Conservation (phyloP, 2,888 invertebrate genomes). For the Sesia apiformis region DNA sequence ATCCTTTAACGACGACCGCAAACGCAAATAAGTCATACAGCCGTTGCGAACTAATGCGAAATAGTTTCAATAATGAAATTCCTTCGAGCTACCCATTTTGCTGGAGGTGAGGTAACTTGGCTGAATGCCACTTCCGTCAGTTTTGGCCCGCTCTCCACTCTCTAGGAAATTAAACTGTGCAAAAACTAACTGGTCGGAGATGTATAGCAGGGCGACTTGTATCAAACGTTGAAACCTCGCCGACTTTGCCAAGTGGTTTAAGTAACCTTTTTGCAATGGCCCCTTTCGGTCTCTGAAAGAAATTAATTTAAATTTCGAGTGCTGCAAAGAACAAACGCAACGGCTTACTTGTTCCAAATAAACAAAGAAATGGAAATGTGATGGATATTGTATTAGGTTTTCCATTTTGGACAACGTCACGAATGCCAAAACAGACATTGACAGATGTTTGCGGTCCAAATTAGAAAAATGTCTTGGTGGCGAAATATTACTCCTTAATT, state of each 20-base stretch:
- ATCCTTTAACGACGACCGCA: background rate
- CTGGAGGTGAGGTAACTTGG: slow-evolving; percentile 40
- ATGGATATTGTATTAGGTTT: slow-evolving; percentile 8
- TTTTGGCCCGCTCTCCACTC: slow-evolving; percentile 27
- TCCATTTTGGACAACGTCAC: slow-evolving; percentile 5
- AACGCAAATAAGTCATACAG: background rate
- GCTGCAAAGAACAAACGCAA: background rate
- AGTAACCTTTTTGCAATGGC: slow-evolving; percentile 15
- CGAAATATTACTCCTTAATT: slow-evolving; percentile 12
- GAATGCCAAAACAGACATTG: slow-evolving; percentile 21
- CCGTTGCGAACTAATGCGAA: slow-evolving; percentile 20
- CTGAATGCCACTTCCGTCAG: slow-evolving; percentile 43
- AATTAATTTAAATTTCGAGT: background rate
- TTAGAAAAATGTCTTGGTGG: slow-evolving; percentile 17
- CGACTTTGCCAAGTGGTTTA: slow-evolving; percentile 10
- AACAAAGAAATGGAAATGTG: slow-evolving; percentile 11
- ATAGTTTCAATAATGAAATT: slow-evolving; percentile 63
- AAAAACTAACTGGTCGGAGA: slow-evolving; percentile 23
- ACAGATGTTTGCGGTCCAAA: slow-evolving; percentile 18
- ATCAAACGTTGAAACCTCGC: slow-evolving; percentile 13
- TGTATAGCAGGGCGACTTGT: slow-evolving; percentile 17
- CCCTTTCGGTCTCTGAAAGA: background rate
- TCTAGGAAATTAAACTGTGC: slow-evolving; percentile 21
- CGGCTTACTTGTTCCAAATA: slow-evolving; percentile 4
- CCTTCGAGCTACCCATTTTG: slow-evolving; percentile 35